Evolutionary conservation across 1,140 invertebrate species (phyloP).

Genomic region (Branchinecta lynchi): DNA sequence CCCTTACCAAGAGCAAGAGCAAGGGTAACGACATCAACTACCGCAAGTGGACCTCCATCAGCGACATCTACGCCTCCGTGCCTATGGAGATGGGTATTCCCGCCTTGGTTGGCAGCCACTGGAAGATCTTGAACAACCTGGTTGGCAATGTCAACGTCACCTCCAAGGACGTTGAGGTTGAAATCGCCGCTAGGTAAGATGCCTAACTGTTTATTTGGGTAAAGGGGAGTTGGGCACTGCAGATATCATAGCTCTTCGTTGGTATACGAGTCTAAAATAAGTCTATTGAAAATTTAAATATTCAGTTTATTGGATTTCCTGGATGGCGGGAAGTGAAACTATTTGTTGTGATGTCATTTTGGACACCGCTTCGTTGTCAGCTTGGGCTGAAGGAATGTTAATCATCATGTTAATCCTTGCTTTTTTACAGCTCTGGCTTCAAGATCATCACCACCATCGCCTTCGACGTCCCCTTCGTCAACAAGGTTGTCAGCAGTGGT

Average conservation of each 20-base stretch:
- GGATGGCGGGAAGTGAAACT: too few species aligned
- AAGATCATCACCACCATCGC: not conserved
- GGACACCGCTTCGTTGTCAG: too few species aligned
- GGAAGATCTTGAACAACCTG: not conserved
- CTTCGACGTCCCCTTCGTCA: not conserved
- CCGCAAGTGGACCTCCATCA: not conserved
- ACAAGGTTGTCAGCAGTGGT: not conserved
- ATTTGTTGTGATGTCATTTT: too few species aligned
- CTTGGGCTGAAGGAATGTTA: too few species aligned
- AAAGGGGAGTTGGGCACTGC: too few species aligned
- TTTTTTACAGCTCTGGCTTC: not conserved
- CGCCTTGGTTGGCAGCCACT: not conserved
- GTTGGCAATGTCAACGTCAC: not conserved
- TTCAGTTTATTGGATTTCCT: too few species aligned
- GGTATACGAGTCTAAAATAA: too few species aligned
- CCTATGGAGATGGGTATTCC: conserved; percentile 2
- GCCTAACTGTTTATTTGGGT: not conserved
- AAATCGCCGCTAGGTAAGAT: not conserved
- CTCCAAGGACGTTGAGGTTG: not conserved
- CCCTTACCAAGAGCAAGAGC: not conserved
- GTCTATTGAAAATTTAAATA: too few species aligned
- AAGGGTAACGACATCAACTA: conserved; percentile 7
- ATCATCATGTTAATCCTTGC: not conserved
- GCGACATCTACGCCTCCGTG: not conserved
- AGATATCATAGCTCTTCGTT: too few species aligned